phyloP scores from a whole-genome alignment of 2,888 invertebrate genomes.

The Hyppa rectilinea region DNA sequence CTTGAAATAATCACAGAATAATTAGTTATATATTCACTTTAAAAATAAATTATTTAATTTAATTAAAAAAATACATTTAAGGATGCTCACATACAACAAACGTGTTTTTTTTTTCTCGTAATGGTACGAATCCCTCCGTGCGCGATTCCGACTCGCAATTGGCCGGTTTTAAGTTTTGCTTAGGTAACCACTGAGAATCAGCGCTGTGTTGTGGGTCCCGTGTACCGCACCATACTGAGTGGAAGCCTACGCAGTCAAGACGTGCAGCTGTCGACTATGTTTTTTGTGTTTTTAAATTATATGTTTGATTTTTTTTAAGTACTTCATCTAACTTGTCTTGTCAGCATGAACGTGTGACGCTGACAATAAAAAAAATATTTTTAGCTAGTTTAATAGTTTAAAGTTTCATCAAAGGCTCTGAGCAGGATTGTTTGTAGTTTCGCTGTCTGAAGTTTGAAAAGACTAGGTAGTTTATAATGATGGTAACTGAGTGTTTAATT shows the following conservation, averaged over 20 bases:
- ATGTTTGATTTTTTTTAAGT: not conserved
- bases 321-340: not conserved
- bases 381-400: not conserved
- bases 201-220: not conserved
- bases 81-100: too few species aligned
- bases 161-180: too few species aligned
- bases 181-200: not conserved
- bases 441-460: too few species aligned
- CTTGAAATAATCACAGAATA: too few species aligned
- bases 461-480: not conserved
- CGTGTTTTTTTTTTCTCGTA: too few species aligned
- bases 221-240: not conserved
- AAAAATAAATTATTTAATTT: too few species aligned
- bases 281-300: not conserved
- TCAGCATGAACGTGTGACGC: not conserved
- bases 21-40: too few species aligned
- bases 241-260: not conserved
- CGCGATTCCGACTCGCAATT: too few species aligned
- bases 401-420: not conserved
- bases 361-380: not conserved
- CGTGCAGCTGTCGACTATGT: not conserved
- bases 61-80: too few species aligned
- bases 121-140: too few species aligned
- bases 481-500: not conserved
- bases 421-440: not conserved